Conservation (phyloP, 2,797 vertebrate genomes). For the Halcyon chelicuti region DNA sequence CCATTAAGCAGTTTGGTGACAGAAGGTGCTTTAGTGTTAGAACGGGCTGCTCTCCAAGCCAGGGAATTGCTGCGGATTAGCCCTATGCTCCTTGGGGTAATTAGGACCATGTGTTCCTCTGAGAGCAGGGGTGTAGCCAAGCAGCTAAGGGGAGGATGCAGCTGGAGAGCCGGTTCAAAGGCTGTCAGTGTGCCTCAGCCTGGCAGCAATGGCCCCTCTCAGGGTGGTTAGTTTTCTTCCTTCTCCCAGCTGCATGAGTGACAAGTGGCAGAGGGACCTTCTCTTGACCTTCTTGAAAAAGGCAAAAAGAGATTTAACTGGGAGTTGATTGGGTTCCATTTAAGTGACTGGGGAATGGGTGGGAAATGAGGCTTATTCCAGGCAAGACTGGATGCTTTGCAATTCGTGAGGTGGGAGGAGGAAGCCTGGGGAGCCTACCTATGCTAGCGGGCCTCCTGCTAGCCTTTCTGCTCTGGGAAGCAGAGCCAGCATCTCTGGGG, state of each 20-base stretch:
- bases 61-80: conserved; percentile 82
- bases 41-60: conserved; percentile 76
- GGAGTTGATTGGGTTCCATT: background rate
- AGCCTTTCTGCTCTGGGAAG: accelerated
- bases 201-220: conserved; percentile 21
- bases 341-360: background rate
- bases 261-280: background rate
- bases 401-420: background rate
- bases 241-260: background rate
- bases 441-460: background rate
- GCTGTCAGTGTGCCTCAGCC: conserved; percentile 10
- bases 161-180: conserved; percentile 55
- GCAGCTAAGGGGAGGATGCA: conserved; percentile 65
- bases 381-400: background rate
- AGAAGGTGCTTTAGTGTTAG: conserved; percentile 86
- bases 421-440: background rate
- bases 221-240: background rate
- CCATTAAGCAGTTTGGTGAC: conserved; percentile 87
- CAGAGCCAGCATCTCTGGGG: background rate
- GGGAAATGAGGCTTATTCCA: background rate
- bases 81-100: conserved; percentile 81
- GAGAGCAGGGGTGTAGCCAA: conserved; percentile 75
- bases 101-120: conserved; percentile 84
- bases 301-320: background rate
- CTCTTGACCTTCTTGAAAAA: background rate